Conservation (phyloP, 2,113 vertebrate genomes). For the Ceyx melanurus region DNA sequence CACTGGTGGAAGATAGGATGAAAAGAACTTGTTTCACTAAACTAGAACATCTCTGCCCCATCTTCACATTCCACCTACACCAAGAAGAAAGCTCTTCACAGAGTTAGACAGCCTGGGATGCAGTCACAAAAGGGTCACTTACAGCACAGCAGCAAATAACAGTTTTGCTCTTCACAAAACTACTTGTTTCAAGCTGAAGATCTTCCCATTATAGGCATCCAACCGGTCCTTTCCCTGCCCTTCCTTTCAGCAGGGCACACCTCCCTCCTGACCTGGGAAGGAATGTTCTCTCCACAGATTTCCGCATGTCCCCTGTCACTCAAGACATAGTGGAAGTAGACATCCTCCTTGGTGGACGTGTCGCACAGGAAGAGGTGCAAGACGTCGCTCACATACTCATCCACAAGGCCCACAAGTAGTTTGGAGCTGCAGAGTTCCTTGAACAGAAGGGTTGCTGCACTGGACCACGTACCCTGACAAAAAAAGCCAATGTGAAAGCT, state of each 20-base stretch:
- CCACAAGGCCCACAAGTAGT: constrained; percentile 82
- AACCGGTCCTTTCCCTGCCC: neutral
- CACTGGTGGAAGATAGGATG: neutral
- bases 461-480: constrained; percentile 81
- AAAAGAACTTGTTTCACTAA: neutral
- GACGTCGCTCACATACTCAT: constrained; percentile 81
- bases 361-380: constrained; percentile 90
- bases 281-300: constrained; percentile 69
- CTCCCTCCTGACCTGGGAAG: constrained; percentile 67
- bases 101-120: neutral
- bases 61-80: neutral
- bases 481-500: neutral
- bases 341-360: constrained; percentile 82
- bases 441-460: constrained; percentile 78
- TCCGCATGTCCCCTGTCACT: constrained; percentile 78
- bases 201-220: neutral
- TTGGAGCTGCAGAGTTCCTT: constrained; percentile 79
- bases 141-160: neutral
- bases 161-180: neutral
- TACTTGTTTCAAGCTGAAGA: neutral
- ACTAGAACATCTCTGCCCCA: neutral
- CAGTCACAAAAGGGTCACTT: neutral
- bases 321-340: constrained; percentile 85
- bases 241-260: neutral
- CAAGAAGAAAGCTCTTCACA: neutral